Evolutionary conservation across 1,140 invertebrate species (phyloP).

Genomic region (Temnothorax curvispinosus): DNA sequence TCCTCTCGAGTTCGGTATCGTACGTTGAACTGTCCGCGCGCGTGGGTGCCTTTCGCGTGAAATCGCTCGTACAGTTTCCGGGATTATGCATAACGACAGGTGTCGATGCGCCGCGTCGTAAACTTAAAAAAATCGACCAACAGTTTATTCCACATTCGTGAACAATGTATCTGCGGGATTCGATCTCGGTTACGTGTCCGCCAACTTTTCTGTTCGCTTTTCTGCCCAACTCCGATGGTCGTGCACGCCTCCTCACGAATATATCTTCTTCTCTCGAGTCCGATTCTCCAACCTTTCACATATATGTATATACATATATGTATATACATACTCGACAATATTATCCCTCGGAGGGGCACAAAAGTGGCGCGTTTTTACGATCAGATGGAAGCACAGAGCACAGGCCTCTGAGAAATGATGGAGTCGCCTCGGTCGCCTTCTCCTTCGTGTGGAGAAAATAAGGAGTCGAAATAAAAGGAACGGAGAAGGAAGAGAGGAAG

Average conservation of each 20-base stretch:
- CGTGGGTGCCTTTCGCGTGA: background rate
- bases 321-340: conserved; percentile 59
- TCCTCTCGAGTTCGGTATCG: conserved; percentile 15
- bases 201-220: conserved; percentile 42
- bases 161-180: conserved; percentile 32
- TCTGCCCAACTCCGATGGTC: background rate
- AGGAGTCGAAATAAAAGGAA: conserved; percentile 81
- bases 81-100: background rate
- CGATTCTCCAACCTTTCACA: conserved; percentile 31
- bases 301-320: conserved; percentile 12
- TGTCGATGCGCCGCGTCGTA: background rate
- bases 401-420: conserved; percentile 75
- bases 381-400: conserved; percentile 69
- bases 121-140: background rate
- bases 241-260: conserved; percentile 36
- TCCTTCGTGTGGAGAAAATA: conserved; percentile 74
- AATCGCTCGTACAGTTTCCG: conserved; percentile 23
- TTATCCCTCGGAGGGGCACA: conserved; percentile 72
- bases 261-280: conserved; percentile 12
- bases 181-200: conserved; percentile 40
- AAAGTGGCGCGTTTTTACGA: conserved; percentile 80
- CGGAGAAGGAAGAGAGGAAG: conserved; percentile 40
- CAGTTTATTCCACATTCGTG: conserved; percentile 33
- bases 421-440: conserved; percentile 71
- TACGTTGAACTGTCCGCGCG: conserved; percentile 15